Evolutionary conservation across 1,140 invertebrate species (phyloP).

Genomic region (Halictus rubicundus): DNA sequence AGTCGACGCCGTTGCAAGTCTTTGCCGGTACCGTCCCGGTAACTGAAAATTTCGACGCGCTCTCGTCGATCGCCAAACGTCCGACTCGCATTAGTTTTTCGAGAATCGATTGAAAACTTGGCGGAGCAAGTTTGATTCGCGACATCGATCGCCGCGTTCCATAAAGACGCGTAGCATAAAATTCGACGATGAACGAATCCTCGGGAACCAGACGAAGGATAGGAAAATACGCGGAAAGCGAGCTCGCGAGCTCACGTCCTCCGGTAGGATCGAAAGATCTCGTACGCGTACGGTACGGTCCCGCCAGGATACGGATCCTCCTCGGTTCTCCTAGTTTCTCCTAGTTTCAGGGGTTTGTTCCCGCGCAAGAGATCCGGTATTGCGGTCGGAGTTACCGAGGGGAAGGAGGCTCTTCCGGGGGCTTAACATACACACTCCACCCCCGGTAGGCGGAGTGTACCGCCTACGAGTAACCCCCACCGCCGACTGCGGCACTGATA

Average conservation of each 20-base stretch:
- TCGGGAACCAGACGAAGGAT: too few species aligned
- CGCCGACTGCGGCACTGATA: slow-evolving; percentile 70
- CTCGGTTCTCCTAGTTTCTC: not conserved
- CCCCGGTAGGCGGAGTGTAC: slow-evolving; percentile 71
- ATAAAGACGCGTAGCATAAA: too few species aligned
- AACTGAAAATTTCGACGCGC: not conserved
- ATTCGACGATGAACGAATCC: too few species aligned
- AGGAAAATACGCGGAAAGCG: too few species aligned
- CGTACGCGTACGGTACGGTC: slow-evolving; percentile 8
- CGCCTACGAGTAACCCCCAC: slow-evolving; percentile 65
- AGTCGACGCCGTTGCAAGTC: too few species aligned
- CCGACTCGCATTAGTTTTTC: too few species aligned
- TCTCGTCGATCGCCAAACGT: too few species aligned
- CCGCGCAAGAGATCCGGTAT: slow-evolving; percentile 15
- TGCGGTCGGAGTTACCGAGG: slow-evolving; percentile 25
- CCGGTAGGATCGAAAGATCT: slow-evolving; percentile 31
- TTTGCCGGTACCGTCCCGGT: too few species aligned
- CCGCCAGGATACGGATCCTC: slow-evolving; percentile 19
- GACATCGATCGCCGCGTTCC: too few species aligned
- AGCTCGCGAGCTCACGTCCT: too few species aligned
- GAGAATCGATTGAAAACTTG: too few species aligned
- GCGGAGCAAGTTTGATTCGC: too few species aligned
- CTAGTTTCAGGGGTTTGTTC: slow-evolving; percentile 24
- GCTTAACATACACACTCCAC: slow-evolving; percentile 71
- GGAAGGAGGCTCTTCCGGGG: slow-evolving; percentile 59